A percentile compares a stretch with the other conserved stretches of the same genome.
phyloP scores from a whole-genome alignment of 2,797 vertebrate species.

The Graptemys geographica region DNA sequence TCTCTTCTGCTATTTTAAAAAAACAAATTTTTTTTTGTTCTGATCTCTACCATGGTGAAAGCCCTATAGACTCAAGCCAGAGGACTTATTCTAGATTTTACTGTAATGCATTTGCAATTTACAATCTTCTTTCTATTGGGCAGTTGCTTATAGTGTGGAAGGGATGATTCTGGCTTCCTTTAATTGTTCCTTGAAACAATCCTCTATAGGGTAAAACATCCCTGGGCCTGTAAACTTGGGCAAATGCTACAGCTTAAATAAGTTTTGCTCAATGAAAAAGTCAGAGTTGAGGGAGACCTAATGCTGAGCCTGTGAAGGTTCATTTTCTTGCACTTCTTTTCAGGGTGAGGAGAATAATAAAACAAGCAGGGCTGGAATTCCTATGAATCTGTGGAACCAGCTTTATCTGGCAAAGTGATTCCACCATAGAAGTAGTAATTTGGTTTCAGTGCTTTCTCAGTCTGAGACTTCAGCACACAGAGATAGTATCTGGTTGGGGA shows the following conservation, averaged over 20 bases:
- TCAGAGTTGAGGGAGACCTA: background rate
- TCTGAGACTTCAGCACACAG: background rate
- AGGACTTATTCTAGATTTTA: background rate
- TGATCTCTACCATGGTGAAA: background rate
- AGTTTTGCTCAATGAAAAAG: background rate
- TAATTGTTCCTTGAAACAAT: constrained; percentile 14
- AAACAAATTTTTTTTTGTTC: background rate
- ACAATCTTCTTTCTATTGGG: background rate
- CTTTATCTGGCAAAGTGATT: background rate
- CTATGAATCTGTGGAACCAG: background rate
- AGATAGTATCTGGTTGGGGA: background rate
- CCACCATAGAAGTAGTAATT: background rate
- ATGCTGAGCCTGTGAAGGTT: background rate
- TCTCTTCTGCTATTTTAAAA: background rate
- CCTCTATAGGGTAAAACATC: constrained; percentile 1
- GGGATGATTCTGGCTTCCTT: background rate
- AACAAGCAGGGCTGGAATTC: background rate
- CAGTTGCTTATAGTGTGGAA: background rate
- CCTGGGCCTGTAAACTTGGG: background rate
- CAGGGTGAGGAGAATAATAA: background rate
- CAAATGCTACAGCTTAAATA: constrained; percentile 13
- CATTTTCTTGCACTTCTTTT: background rate
- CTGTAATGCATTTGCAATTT: fast-evolving
- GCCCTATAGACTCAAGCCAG: background rate
- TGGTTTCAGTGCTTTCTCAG: background rate